Evolutionary conservation across 2,797 vertebrate genomes (phyloP).

Genomic region (Tokudaia muenninki): DNA sequence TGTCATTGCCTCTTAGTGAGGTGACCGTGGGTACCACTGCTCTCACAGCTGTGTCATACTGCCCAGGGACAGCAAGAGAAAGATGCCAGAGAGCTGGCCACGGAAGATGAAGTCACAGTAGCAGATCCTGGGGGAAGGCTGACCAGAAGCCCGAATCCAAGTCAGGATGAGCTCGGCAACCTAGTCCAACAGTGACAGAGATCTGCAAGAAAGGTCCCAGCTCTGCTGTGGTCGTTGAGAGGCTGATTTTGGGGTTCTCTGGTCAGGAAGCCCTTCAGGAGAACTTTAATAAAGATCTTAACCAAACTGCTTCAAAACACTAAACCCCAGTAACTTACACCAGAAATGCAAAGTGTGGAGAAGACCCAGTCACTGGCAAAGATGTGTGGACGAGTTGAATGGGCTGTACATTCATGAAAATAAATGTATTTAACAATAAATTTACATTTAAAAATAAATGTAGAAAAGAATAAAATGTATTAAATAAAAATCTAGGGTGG

Average conservation of each 20-base stretch:
- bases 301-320: not conserved
- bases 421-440: not conserved
- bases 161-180: not conserved
- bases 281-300: not conserved
- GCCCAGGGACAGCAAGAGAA: not conserved
- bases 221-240: not conserved
- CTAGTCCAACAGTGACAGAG: not conserved
- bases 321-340: not conserved
- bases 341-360: not conserved
- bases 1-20: not conserved
- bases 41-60: not conserved
- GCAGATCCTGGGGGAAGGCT: not conserved
- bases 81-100: not conserved
- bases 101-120: not conserved
- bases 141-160: not conserved
- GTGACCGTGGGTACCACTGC: no score
- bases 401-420: not conserved
- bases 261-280: not conserved
- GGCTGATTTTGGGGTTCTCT: not conserved
- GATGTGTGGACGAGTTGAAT: not conserved
- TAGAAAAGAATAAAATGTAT: not conserved
- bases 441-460: not conserved
- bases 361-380: not conserved
- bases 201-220: not conserved
- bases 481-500: not conserved